These are phyloP conservation scores for Bubo bubo DNA, from an alignment of 2,113 vertebrate species.

Conservation along the genomic window DNA sequence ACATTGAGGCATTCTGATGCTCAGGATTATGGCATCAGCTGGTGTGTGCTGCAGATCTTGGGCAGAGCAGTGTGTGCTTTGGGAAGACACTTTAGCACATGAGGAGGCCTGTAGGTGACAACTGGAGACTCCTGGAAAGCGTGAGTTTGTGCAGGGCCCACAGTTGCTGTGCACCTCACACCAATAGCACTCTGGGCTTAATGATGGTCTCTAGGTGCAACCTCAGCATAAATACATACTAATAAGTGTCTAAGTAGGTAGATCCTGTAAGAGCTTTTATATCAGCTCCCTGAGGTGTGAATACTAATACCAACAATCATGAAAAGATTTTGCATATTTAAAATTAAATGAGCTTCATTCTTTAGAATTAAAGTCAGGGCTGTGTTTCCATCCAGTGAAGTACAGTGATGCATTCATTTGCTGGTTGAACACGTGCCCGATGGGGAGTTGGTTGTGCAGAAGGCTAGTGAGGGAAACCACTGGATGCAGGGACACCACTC, in stretches of 20 bases:
- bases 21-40: neutral
- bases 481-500: rapidly evolving
- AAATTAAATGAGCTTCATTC: neutral
- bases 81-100: neutral
- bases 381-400: neutral
- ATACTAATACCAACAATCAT: neutral
- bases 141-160: neutral
- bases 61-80: neutral
- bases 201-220: neutral
- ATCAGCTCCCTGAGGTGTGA: neutral
- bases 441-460: neutral
- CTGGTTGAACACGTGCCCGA: rapidly evolving
- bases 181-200: neutral
- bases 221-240: neutral
- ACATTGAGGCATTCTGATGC: neutral
- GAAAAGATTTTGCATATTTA: constrained; percentile 17
- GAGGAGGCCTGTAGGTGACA: neutral
- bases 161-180: neutral
- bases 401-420: neutral
- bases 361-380: neutral
- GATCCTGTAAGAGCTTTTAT: neutral
- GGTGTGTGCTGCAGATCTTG: neutral
- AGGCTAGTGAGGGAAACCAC: neutral
- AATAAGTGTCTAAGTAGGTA: neutral
- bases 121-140: neutral